A percentile compares a stretch with the other conserved stretches of the same genome.
Evolutionary conservation across 2,113 vertebrate genomes (phyloP).

Genomic region (Oceanites oceanicus): DNA sequence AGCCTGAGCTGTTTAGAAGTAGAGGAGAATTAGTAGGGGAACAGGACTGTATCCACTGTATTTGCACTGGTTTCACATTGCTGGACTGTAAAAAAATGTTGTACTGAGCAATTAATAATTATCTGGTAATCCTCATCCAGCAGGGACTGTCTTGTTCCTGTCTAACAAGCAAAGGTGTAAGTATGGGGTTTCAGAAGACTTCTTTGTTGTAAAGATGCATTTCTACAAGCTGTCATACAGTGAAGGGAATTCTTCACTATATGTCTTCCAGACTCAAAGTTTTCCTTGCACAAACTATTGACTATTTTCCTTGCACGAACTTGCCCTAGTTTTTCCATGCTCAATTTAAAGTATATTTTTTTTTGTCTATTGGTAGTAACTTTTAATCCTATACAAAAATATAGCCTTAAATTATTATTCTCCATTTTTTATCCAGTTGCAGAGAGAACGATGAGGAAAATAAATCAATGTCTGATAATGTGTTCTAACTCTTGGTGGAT

Average conservation of each 20-base stretch:
- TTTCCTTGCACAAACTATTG: background rate
- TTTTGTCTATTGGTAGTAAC: background rate
- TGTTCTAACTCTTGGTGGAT: background rate
- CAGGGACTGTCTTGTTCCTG: background rate
- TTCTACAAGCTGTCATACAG: background rate
- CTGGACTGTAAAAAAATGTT: background rate
- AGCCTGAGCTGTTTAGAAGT: background rate
- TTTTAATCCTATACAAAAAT: background rate
- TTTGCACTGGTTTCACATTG: background rate
- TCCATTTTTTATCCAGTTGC: background rate
- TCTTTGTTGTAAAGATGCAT: background rate
- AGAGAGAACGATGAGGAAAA: background rate
- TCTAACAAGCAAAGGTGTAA: background rate
- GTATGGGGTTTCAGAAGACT: background rate
- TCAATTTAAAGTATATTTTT: background rate
- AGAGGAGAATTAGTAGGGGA: background rate
- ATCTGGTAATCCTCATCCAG: background rate
- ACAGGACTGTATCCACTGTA: background rate
- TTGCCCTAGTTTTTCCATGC: background rate
- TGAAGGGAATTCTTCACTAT: background rate
- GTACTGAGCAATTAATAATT: background rate
- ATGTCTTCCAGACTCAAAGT: background rate
- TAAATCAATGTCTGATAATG: constrained; percentile 23
- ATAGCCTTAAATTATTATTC: background rate
- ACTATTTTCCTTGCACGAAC: constrained; percentile 1